Evolutionary conservation across 2,113 vertebrate species (phyloP).

Genomic region (Neolamprologus variostigma): DNA sequence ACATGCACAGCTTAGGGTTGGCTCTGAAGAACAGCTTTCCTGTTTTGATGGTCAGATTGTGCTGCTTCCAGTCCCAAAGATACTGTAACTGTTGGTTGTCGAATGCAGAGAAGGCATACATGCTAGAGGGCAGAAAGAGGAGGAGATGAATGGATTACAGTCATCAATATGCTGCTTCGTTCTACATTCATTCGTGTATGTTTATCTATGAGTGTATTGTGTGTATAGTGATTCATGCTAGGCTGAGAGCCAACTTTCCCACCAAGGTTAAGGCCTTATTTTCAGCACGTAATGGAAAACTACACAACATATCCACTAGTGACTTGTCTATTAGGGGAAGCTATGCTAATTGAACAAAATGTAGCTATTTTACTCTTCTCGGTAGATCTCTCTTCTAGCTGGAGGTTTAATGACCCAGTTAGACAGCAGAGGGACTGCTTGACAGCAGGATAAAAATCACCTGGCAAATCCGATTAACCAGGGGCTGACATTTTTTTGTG

Average conservation of each 20-base stretch:
- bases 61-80: constrained; percentile 96
- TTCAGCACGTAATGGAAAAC: neutral
- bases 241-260: neutral
- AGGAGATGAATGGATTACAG: neutral
- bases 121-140: constrained; percentile 60
- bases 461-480: neutral
- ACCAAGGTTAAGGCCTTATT: neutral
- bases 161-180: neutral
- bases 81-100: constrained; percentile 97
- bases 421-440: neutral
- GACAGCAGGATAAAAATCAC: neutral
- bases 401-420: neutral
- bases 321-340: neutral
- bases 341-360: neutral
- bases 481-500: neutral
- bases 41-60: constrained; percentile 87
- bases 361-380: neutral
- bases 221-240: neutral
- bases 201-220: neutral
- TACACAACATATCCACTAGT: neutral
- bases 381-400: neutral
- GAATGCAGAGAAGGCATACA: constrained; percentile 88
- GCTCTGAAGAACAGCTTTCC: constrained; percentile 90
- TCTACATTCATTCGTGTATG: neutral
- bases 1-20: constrained; percentile 91